phyloP scores from a whole-genome alignment of 2,113 vertebrate genomes.

The Malurus elegans region DNA sequence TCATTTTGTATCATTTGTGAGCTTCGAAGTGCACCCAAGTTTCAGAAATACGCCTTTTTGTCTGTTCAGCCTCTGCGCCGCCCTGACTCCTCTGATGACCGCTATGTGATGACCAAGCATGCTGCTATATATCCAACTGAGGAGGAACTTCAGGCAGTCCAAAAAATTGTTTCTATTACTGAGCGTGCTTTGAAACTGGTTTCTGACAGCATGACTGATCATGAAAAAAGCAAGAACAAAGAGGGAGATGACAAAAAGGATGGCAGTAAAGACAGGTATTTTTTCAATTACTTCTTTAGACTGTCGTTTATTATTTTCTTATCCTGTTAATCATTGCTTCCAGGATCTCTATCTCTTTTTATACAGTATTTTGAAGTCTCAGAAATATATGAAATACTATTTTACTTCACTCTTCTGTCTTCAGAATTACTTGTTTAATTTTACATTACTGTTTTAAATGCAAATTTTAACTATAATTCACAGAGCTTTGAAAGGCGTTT shows the following conservation, averaged over 20 bases:
- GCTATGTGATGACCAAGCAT: conserved; percentile 97
- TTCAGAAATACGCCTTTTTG: not conserved
- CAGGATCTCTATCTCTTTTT: not conserved
- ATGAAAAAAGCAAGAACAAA: conserved; percentile 84
- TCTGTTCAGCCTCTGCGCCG: conserved; percentile 87
- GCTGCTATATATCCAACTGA: conserved; percentile 96
- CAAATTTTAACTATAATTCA: not conserved
- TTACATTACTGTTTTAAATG: not conserved
- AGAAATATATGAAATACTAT: not conserved
- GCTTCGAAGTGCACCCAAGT: not conserved
- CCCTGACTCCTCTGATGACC: conserved; percentile 95
- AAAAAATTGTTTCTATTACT: conserved; percentile 98
- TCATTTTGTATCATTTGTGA: not conserved
- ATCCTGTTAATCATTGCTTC: not conserved
- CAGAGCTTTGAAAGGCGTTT: conserved; percentile 95
- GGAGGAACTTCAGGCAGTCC: conserved; percentile 95
- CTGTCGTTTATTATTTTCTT: not conserved
- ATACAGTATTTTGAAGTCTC: not conserved
- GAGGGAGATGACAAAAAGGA: conserved; percentile 93
- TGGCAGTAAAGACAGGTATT: conserved; percentile 83
- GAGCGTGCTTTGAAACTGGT: conserved; percentile 97
- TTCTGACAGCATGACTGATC: conserved; percentile 92
- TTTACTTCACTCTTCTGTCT: not conserved
- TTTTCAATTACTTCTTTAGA: not conserved
- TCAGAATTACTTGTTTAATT: not conserved